A percentile compares a stretch with the other conserved stretches of the same genome.
phyloP scores from a whole-genome alignment of 2,888 invertebrate genomes.

The Clivina fossor region DNA sequence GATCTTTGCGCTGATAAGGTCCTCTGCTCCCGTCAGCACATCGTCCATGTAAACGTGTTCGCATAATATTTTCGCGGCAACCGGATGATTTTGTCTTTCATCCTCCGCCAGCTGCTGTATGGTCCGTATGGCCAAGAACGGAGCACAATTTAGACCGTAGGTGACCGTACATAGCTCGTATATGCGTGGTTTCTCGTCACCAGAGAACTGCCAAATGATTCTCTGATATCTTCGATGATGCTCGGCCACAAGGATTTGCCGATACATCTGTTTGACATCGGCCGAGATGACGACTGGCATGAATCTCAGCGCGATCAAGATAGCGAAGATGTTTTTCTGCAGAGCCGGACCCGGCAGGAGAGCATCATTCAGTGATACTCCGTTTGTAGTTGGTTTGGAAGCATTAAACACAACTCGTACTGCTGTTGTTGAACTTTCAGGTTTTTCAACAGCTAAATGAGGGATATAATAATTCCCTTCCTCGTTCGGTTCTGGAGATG shows the following conservation, averaged over 20 bases:
- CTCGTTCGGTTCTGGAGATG: not conserved
- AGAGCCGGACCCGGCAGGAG: slow-evolving; percentile 20
- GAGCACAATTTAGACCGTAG: not conserved
- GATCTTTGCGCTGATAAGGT: not conserved
- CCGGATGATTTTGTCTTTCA: not conserved
- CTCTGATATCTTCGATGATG: not conserved
- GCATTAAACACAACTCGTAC: slow-evolving; percentile 32
- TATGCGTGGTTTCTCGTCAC: not conserved
- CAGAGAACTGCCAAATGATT: not conserved
- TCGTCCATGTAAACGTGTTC: not conserved
- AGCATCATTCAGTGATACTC: slow-evolving; percentile 20
- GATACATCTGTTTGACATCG: not conserved
- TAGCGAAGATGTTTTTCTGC: too few species aligned
- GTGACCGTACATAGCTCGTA: not conserved
- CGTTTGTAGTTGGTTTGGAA: slow-evolving; percentile 9
- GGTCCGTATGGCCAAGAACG: slow-evolving; percentile 1
- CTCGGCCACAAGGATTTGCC: not conserved
- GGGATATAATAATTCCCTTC: slow-evolving; percentile 18
- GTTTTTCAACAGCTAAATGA: slow-evolving; percentile 27
- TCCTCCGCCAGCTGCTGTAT: not conserved
- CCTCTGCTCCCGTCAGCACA: not conserved
- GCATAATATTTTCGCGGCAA: not conserved
- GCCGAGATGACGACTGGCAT: not conserved
- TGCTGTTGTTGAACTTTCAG: slow-evolving; percentile 18
- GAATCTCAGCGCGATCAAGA: too few species aligned